Conservation (phyloP, 2,888 invertebrate species). For the Perithous albicinctus region DNA sequence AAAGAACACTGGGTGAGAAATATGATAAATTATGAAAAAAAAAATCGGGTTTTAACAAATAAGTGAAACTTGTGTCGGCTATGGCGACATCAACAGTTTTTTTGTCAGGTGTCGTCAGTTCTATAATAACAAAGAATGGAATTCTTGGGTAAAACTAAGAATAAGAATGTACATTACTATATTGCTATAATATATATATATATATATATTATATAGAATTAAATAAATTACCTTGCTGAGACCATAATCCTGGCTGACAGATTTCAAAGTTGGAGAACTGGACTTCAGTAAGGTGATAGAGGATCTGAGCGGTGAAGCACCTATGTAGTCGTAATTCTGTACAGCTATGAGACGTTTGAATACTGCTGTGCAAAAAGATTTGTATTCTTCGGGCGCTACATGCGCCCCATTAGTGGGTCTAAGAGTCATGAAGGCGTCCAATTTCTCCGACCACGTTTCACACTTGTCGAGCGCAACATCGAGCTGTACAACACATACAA, state of each 20-base stretch:
- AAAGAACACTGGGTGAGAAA: no score
- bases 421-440: conserved; percentile 85
- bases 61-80: no score
- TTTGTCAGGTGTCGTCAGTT: no score
- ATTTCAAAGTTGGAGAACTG: conserved; percentile 86
- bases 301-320: conserved; percentile 86
- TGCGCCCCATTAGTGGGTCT: conserved; percentile 81
- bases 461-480: conserved; percentile 85
- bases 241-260: conserved; percentile 89
- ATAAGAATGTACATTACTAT: no score
- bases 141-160: no score
- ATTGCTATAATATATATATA: no score
- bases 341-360: conserved; percentile 87
- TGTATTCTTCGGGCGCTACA: conserved; percentile 84
- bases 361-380: conserved; percentile 82
- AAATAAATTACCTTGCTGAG: conserved; percentile 82
- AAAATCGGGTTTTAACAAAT: no score
- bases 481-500: conserved; percentile 69
- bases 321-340: conserved; percentile 84
- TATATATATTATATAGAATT: neutral
- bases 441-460: conserved; percentile 87
- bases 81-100: no score
- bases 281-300: conserved; percentile 88
- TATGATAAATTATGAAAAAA: no score
- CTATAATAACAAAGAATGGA: no score